Base-by-base conservation (phyloP, 1,140 invertebrate species). In the Hestina assimilis region DNA sequence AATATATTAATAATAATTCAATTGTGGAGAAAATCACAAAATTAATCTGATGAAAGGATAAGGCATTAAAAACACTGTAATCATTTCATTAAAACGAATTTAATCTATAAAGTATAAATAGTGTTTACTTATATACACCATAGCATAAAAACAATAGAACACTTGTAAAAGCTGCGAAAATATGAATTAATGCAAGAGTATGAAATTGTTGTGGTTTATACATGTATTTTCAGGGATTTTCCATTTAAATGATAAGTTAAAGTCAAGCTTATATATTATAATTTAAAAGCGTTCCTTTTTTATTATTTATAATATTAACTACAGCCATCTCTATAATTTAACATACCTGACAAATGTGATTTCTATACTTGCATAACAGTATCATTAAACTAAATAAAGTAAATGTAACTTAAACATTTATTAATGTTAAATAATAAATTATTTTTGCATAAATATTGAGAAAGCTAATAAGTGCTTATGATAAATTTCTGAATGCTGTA, bases 1-100 rank as follows among this genome's bases (percentile, higher is more conserved):
- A n/a, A n/a, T n/a, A n/a, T n/a, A n/a, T n/a, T n/a, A n/a, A n/a
- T n/a, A n/a, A n/a, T n/a, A n/a, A n/a, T n/a, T n/a, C n/a, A n/a
- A n/a, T n/a, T n/a, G n/a, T n/a, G n/a, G n/a, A n/a, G 40, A 42
- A 42, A 29, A 41, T 21, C 8, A 20, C 9, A 52, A 41, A 41
- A 26, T n/a, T n/a, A n/a, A n/a, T n/a, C n/a, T n/a, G n/a, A n/a
- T n/a, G n/a, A n/a, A n/a, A 14, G 15, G 21, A 15, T 40, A n/a
- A 40, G 17, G 11, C 7, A 48, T 28, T 24, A 47, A 64, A 23
- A 50, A 51, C 24, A 65, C 69, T 72, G 67, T 59, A 63, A 71
- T 59, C 59, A 74, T 55, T 80, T 82, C 20, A 66, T 70, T 74
- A 70, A 61, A 64, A 75, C 60, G 62, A 76, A 53, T 80, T 82